phyloP scores from a whole-genome alignment of 2,888 invertebrate genomes.

The Hemithea aestivaria region DNA sequence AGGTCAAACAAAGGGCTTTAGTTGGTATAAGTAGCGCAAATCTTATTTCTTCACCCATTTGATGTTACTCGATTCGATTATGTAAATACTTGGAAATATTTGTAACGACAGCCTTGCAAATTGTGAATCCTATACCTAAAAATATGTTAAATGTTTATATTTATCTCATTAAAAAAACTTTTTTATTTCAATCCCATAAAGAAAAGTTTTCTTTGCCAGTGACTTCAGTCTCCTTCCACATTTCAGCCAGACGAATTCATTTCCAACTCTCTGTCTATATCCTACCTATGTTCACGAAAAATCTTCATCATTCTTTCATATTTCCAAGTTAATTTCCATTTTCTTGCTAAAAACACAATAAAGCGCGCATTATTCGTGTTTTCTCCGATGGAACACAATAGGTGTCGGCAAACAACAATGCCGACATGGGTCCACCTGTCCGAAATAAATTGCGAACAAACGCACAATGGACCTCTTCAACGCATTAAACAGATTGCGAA shows the following conservation, averaged over 20 bases:
- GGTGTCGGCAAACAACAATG: slow-evolving; percentile 19
- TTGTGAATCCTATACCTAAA: no score
- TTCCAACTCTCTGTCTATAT: background rate
- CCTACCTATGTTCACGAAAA: background rate
- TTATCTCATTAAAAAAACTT: no score
- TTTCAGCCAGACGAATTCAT: slow-evolving; percentile 1
- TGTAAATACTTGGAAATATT: no score
- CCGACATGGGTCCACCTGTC: slow-evolving; percentile 33
- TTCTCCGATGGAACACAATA: slow-evolving; percentile 20
- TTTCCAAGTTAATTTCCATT: background rate
- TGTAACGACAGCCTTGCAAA: no score
- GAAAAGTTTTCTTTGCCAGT: no score
- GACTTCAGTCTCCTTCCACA: no score
- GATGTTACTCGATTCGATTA: no score
- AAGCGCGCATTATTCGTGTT: slow-evolving; percentile 4
- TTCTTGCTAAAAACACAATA: slow-evolving; percentile 7
- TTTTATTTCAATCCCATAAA: no score
- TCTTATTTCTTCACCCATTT: no score
- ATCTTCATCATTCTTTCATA: background rate
- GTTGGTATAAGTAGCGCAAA: no score
- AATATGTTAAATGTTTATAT: no score
- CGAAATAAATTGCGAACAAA: slow-evolving; percentile 43
- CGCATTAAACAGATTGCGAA: slow-evolving; percentile 64
- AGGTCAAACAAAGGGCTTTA: no score
- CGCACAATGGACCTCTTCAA: slow-evolving; percentile 47